phyloP scores from a whole-genome alignment of 2,797 vertebrate species.

The Pelobates cultripes region DNA sequence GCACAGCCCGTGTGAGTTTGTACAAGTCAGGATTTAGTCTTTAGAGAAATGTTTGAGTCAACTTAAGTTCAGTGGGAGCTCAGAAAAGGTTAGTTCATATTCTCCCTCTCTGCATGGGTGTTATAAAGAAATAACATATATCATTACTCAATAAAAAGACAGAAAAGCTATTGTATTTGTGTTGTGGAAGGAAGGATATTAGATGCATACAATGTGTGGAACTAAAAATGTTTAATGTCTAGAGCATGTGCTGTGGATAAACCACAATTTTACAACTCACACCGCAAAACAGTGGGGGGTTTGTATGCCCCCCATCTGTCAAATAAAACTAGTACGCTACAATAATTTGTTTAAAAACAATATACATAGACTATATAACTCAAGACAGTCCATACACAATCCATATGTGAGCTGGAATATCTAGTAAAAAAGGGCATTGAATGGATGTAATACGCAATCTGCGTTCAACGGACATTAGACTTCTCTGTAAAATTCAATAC shows the following conservation, averaged over 20 bases:
- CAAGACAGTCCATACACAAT: too few relatives aligned
- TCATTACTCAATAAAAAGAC: constrained; percentile 1
- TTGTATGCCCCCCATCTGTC: background rate
- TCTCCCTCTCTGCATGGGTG: background rate
- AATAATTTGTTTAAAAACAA: background rate
- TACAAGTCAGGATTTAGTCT: constrained; percentile 27
- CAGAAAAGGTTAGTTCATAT: background rate
- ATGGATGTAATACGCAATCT: too few relatives aligned
- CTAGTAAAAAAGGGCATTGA: too few relatives aligned
- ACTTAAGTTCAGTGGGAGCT: constrained; percentile 38
- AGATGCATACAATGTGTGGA: background rate
- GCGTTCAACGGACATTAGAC: too few relatives aligned
- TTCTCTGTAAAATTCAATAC: too few relatives aligned
- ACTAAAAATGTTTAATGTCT: constrained; percentile 4
- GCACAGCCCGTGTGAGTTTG: constrained; percentile 25
- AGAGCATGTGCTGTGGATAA: background rate
- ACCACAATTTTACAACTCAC: background rate
- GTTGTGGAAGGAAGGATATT: background rate
- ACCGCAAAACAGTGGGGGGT: background rate
- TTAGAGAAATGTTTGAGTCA: constrained; percentile 22
- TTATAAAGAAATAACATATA: constrained; percentile 7
- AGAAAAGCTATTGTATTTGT: constrained; percentile 20
- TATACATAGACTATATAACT: background rate
- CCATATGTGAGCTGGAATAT: too few relatives aligned
- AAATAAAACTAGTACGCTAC: background rate